Conservation (phyloP, 1,140 invertebrate genomes). For the Drosophila triauraria region DNA sequence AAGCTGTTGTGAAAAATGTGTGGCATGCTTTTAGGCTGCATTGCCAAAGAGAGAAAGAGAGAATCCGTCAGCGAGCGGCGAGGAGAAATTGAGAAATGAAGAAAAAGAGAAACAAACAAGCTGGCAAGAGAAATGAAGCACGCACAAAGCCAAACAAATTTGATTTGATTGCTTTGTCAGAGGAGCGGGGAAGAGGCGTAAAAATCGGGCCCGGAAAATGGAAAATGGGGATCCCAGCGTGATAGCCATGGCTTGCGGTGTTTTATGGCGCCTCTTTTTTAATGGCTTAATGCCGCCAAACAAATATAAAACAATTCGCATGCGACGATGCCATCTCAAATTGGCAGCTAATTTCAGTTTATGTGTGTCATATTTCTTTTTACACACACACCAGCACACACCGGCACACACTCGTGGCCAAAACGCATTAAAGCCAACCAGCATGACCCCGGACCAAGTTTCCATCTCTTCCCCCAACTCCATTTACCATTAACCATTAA, state of each 20-base stretch:
- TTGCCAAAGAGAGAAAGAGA: slow-evolving; percentile 1
- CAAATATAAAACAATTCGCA: slow-evolving; percentile 81
- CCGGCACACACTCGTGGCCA: slow-evolving; percentile 10
- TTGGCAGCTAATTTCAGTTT: slow-evolving; percentile 80
- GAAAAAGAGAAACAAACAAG: slow-evolving; percentile 30
- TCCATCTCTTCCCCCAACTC: slow-evolving; percentile 12
- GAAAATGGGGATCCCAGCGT: slow-evolving; percentile 34
- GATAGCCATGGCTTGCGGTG: slow-evolving; percentile 51
- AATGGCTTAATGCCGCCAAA: slow-evolving; percentile 78
- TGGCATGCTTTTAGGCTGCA: slow-evolving; percentile 80
- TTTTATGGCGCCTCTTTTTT: slow-evolving; percentile 68
- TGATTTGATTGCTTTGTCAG: slow-evolving; percentile 70
- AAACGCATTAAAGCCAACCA: slow-evolving; percentile 55
- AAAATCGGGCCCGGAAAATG: slow-evolving; percentile 12
- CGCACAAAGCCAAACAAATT: slow-evolving; percentile 70
- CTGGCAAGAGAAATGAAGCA: slow-evolving; percentile 36
- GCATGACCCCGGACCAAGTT: slow-evolving; percentile 60
- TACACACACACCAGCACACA: slow-evolving; percentile 19
- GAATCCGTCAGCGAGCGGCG: neutral
- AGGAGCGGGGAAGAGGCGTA: neutral
- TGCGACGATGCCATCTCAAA: slow-evolving; percentile 70
- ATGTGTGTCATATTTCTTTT: slow-evolving; percentile 74
- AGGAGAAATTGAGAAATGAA: slow-evolving; percentile 14
- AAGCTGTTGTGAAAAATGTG: slow-evolving; percentile 78
- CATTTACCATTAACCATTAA: slow-evolving; percentile 5